phyloP scores from a whole-genome alignment of 2,888 invertebrate genomes.

The Schrankia costaestrigalis region DNA sequence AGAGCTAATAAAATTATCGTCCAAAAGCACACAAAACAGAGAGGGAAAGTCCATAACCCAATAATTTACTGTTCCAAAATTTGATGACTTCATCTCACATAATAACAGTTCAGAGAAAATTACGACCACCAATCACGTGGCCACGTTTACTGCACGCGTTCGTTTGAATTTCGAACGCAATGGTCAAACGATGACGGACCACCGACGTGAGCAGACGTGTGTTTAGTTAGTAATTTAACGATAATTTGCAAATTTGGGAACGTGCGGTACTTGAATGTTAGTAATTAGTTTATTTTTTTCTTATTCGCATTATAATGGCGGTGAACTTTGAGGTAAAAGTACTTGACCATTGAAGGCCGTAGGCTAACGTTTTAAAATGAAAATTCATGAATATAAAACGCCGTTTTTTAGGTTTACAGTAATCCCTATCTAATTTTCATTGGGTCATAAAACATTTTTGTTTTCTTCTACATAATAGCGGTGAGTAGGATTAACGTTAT shows the following conservation, averaged over 20 bases:
- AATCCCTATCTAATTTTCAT: conserved; percentile 23
- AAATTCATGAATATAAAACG: conserved; percentile 57
- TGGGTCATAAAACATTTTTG: conserved; percentile 11
- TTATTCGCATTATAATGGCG: conserved; percentile 46
- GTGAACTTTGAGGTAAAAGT: conserved; percentile 54
- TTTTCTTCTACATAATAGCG: conserved; percentile 12
- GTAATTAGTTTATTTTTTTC: conserved; percentile 31
- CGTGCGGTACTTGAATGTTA: conserved; percentile 27
- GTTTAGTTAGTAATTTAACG: conserved; percentile 56
- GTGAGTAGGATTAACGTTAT: conserved; percentile 8
- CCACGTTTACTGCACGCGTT: conserved; percentile 36
- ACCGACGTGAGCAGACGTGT: conserved; percentile 52
- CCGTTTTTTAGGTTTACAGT: conserved; percentile 12
- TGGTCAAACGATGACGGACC: conserved; percentile 47
- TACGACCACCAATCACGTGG: conserved; percentile 58
- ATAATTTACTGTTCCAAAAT: conserved; percentile 62
- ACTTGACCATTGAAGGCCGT: conserved; percentile 51
- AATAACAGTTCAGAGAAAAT: conserved; percentile 60
- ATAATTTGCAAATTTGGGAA: conserved; percentile 52
- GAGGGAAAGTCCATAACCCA: conserved; percentile 53
- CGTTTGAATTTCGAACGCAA: conserved; percentile 59
- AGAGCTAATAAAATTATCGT: conserved; percentile 56
- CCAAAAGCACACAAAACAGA: conserved; percentile 62
- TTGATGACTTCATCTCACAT: conserved; percentile 72
- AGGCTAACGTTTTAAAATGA: no score